These are phyloP conservation scores for Eulemur rubriventer DNA, from an alignment of 2,797 vertebrate genomes.

Conservation along the genomic window DNA sequence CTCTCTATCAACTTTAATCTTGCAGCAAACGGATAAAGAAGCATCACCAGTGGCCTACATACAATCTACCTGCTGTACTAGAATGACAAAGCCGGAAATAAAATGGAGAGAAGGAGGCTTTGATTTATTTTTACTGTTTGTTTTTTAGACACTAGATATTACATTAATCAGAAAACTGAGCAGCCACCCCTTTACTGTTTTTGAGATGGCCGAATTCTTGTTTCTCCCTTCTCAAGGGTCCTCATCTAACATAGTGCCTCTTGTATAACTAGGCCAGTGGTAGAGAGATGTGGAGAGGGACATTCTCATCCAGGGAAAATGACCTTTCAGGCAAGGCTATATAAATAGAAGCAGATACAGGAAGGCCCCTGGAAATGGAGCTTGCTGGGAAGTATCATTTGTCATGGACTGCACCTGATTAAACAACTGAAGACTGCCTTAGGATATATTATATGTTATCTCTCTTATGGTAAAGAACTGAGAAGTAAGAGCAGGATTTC, in stretches of 20 bases:
- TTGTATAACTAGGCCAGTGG: not conserved
- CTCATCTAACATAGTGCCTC: not conserved
- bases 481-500: not conserved
- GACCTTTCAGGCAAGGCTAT: not conserved
- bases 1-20: not conserved
- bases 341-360: not conserved
- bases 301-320: not conserved
- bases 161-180: not conserved
- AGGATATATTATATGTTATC: not conserved
- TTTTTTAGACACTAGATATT: constrained; percentile 13
- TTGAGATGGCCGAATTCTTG: not conserved
- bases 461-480: not conserved
- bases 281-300: not conserved
- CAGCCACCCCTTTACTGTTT: not conserved
- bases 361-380: not conserved
- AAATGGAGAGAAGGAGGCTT: not conserved
- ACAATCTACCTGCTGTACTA: not conserved
- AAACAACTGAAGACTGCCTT: not conserved
- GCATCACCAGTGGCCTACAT: not conserved
- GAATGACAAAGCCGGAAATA: not conserved
- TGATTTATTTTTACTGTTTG: not conserved
- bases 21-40: not conserved
- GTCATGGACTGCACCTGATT: not conserved
- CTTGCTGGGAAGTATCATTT: not conserved
- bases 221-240: not conserved